These are phyloP conservation scores for Ladona fulva DNA, from an alignment of 1,140 invertebrate species.

Conservation along the genomic window DNA sequence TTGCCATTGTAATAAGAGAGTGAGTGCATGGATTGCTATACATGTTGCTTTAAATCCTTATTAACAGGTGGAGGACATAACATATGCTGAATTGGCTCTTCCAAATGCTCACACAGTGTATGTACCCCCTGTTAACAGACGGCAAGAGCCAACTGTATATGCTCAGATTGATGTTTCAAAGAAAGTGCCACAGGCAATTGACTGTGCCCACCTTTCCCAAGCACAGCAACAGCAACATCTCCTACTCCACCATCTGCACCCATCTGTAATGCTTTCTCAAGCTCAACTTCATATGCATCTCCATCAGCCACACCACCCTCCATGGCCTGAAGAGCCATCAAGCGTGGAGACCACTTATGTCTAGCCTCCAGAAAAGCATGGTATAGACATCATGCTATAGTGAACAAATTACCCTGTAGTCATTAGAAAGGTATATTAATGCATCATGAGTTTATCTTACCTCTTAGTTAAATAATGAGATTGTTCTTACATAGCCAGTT, in stretches of 20 bases:
- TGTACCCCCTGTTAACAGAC: conserved; percentile 32
- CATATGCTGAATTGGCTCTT: conserved; percentile 47
- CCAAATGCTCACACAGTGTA: conserved; percentile 28
- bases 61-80: conserved; percentile 41
- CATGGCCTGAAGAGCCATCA: background rate
- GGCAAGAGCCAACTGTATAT: conserved; percentile 49
- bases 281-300: conserved; percentile 7
- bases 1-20: too few relatives aligned
- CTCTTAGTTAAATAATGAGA: background rate
- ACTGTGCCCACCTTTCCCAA: background rate
- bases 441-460: background rate
- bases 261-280: conserved; percentile 22
- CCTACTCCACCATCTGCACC: conserved; percentile 28
- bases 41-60: background rate
- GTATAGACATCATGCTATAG: conserved; percentile 24
- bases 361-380: conserved; percentile 27
- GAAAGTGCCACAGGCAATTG: conserved; percentile 20
- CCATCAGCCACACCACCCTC: background rate
- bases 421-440: conserved; percentile 9
- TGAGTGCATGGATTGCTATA: too few relatives aligned
- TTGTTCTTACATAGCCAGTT: too few relatives aligned
- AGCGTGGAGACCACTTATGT: conserved; percentile 24
- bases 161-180: conserved; percentile 45
- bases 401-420: conserved; percentile 5
- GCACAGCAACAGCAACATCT: conserved; percentile 19